Evolutionary conservation across 2,113 vertebrate genomes (phyloP).

Genomic region (Mellivora capensis): DNA sequence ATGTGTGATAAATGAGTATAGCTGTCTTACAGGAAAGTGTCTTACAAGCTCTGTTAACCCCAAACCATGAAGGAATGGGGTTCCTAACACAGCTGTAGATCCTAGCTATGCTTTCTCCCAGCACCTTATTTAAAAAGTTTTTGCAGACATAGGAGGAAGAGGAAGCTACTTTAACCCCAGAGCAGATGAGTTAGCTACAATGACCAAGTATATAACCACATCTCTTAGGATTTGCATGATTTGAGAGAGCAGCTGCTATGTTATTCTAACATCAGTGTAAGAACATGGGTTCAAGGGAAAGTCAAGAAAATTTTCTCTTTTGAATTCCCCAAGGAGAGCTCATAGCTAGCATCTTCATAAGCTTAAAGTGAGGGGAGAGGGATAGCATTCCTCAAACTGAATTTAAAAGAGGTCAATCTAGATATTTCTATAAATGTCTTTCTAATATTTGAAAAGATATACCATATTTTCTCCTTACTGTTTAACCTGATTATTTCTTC

Average conservation of each 20-base stretch:
- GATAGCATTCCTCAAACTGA: background rate
- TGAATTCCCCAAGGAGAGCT: background rate
- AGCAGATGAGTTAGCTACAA: conserved; percentile 25
- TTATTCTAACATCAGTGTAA: conserved; percentile 15
- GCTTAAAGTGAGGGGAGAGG: background rate
- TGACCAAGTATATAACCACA: conserved; percentile 31
- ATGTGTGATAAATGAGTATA: background rate
- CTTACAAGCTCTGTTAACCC: background rate
- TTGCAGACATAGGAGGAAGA: conserved; percentile 20
- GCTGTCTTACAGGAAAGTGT: background rate
- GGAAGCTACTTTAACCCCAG: conserved; percentile 27
- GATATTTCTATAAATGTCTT: background rate
- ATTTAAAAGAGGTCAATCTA: background rate
- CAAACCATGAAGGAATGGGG: background rate
- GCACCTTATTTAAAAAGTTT: conserved; percentile 25
- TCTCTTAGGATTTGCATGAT: conserved; percentile 38
- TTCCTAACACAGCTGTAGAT: background rate
- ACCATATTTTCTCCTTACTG: background rate
- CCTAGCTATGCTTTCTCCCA: background rate
- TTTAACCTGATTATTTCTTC: background rate
- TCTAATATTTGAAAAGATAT: background rate
- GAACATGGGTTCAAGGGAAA: conserved; percentile 1
- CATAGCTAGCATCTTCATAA: background rate
- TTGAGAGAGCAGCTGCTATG: conserved; percentile 34
- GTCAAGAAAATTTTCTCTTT: background rate